Percentiles rank a stretch among this genome's conserved stretches.
Conservation (phyloP, 1,140 invertebrate genomes). For the Drosophila kohkoa region DNA sequence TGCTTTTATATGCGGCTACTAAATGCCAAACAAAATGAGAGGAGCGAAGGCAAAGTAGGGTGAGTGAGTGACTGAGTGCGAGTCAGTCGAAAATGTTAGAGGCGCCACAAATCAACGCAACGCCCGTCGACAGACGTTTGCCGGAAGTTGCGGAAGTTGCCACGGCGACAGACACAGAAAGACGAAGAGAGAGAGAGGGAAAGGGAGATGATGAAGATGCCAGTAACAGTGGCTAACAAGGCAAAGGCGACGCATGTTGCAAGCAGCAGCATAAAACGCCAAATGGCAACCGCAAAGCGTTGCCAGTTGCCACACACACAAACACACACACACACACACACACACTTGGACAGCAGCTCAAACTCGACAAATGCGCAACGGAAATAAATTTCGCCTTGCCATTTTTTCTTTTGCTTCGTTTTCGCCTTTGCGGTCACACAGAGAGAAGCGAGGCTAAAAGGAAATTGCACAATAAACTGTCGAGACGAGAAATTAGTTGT, state of each 20-base stretch:
- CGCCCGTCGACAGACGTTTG: constrained; percentile 28
- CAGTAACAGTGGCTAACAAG: constrained; percentile 53
- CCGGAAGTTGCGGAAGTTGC: constrained; percentile 37
- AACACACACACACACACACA: background rate
- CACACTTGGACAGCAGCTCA: constrained; percentile 6
- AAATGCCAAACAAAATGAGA: constrained; percentile 68
- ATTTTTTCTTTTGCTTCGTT: constrained; percentile 13
- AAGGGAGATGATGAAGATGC: constrained; percentile 54
- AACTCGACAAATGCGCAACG: constrained; percentile 54
- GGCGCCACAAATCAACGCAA: constrained; percentile 70
- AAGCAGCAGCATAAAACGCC: constrained; percentile 68
- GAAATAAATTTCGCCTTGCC: constrained; percentile 48
- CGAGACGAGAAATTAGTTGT: constrained; percentile 79
- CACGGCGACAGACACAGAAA: constrained; percentile 27
- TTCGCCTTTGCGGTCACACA: background rate
- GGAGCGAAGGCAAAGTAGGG: background rate
- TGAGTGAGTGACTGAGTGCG: background rate
- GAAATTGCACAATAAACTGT: constrained; percentile 83
- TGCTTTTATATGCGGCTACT: constrained; percentile 53
- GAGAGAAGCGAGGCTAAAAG: constrained; percentile 28
- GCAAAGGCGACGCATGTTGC: constrained; percentile 30
- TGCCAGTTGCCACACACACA: constrained; percentile 48
- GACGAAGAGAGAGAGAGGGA: background rate
- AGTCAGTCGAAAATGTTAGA: constrained; percentile 22
- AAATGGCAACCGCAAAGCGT: constrained; percentile 71